Percentiles rank a stretch among this genome's conserved stretches.
Conservation (phyloP, 2,113 vertebrate species). For the Pseudorhombus dupliciocellatus region DNA sequence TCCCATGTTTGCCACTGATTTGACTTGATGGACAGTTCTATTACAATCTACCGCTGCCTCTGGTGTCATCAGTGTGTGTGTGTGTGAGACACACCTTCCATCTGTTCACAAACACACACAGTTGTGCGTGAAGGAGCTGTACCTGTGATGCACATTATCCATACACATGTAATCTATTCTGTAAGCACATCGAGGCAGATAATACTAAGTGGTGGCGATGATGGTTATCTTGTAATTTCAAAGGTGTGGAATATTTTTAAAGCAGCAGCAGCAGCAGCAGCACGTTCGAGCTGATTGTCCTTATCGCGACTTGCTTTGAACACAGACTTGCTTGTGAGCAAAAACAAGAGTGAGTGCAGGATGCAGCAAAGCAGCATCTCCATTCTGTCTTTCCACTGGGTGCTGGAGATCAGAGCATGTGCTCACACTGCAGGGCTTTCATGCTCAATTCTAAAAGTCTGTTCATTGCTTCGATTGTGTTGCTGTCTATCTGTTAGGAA, state of each 20-base stretch:
- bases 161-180: constrained; percentile 2
- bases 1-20: constrained; percentile 51
- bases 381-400: not conserved
- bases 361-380: not conserved
- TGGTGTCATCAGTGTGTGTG: constrained; percentile 4
- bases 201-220: constrained; percentile 10
- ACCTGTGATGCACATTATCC: constrained; percentile 10
- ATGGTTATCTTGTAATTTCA: constrained; percentile 47
- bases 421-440: not conserved
- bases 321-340: not conserved
- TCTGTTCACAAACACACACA: constrained; percentile 42
- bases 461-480: not conserved
- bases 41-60: constrained; percentile 44
- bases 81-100: constrained; percentile 12
- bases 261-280: constrained; percentile 19
- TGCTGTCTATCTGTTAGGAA: not conserved
- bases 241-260: constrained; percentile 33
- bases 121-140: constrained; percentile 13
- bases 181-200: constrained; percentile 27
- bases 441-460: not conserved
- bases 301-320: constrained; percentile 31
- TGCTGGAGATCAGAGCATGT: not conserved
- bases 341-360: not conserved
- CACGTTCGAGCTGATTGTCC: constrained; percentile 30
- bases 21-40: constrained; percentile 67